These are phyloP conservation scores for Pristiophorus japonicus DNA, from an alignment of 2,113 vertebrate genomes.

Conservation along the genomic window DNA sequence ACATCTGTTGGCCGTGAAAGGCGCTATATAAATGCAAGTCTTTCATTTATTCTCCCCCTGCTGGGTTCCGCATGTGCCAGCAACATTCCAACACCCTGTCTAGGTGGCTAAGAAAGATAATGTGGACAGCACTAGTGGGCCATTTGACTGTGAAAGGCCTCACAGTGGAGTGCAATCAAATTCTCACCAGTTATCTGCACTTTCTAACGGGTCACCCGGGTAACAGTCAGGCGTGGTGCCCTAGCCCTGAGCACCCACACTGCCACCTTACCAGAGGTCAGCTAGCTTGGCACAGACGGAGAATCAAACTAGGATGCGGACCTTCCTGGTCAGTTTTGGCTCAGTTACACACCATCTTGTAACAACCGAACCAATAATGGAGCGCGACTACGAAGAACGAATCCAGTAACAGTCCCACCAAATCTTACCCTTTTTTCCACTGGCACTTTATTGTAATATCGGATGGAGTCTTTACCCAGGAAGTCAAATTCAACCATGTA, in stretches of 20 bases:
- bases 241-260: neutral
- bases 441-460: conserved; percentile 96
- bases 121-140: neutral
- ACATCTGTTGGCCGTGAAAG: too few species aligned
- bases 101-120: neutral
- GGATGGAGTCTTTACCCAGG: conserved; percentile 92
- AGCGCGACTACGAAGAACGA: neutral
- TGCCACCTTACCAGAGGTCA: neutral
- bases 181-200: neutral
- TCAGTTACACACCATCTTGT: neutral
- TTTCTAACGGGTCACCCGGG: neutral
- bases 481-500: conserved; percentile 95
- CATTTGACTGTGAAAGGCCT: neutral
- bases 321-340: neutral
- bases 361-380: neutral
- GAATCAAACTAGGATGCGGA: neutral
- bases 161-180: neutral
- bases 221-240: neutral
- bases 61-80: neutral
- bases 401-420: neutral
- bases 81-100: too few species aligned
- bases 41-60: too few species aligned
- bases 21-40: too few species aligned
- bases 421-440: conserved; percentile 88
- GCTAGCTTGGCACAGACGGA: neutral